Base-by-base conservation (phyloP, 2,888 invertebrate species). In the Cosmorhoe ocellata region DNA sequence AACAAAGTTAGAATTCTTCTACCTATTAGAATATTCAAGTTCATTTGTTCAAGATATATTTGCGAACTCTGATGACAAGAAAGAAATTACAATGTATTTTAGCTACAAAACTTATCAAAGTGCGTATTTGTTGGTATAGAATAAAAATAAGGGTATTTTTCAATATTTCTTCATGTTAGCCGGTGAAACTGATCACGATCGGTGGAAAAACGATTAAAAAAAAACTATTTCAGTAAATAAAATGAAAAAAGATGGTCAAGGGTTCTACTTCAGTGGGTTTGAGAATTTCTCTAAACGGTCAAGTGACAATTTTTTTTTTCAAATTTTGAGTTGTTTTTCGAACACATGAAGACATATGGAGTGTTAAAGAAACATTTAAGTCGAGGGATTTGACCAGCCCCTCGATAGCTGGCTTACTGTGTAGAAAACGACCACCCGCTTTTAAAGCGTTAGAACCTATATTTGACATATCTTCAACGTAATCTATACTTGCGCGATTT, bases 271-370 rank as follows among this genome's bases (percentile, higher is more conserved):
- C 84, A 86, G 88, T 84, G 78, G 83, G 69, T 78, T 78, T 83
- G 88, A 88, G 87, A 81, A 53, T 43, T 69, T 77, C 85, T 87
- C 87, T 84, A 85, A 78, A 84, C 76, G 79, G 85, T 82, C 81
- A 84, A 74, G 68, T 66, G 74, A 79, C 80, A 76, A 58, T 85
- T 84, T 87, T 84, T 85, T 87, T 74, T 67, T 56, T 36, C 34
- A 48, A 50, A 62, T 64, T 68, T 74, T 66, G 63, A n/a, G 53
- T 66, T 49, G 74, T 51, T 51, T 70, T 72, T 53, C 69, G 86
- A 87, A 87, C 87, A 87, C 87, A 72, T 70, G 63, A 50, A 76
- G 81, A 66, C 63, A 71, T 46, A 37, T 46, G 71, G 52, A 62
- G 51, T 76, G 85, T 86, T 66, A 44, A 37, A 57, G 76, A 62